Percentiles rank a stretch among this genome's conserved stretches.
Conservation (phyloP, 2,797 vertebrate species). For the Coranthus polyacanthus region DNA sequence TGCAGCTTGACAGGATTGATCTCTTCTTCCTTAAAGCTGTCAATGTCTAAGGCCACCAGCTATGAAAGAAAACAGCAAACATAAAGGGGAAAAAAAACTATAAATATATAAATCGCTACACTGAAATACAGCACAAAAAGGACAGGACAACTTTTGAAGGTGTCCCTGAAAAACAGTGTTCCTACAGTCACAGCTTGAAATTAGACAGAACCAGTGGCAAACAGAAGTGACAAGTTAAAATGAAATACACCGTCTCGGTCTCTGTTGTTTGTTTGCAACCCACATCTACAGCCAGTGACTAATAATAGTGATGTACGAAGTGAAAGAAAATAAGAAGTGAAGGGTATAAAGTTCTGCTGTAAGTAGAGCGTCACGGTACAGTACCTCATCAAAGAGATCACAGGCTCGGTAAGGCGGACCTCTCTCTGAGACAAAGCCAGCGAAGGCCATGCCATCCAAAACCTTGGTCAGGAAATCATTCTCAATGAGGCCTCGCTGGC, state of each 20-base stretch:
- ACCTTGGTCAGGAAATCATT: conserved; percentile 98
- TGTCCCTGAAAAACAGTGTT: conserved; percentile 5
- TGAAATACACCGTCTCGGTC: neutral
- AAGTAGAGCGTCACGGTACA: conserved; percentile 16
- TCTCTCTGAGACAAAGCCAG: conserved; percentile 97
- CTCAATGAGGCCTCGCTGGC: conserved; percentile 96
- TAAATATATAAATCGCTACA: too few relatives aligned
- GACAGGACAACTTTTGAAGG: neutral
- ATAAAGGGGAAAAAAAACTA: neutral
- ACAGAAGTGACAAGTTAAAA: neutral
- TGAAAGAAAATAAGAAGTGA: neutral
- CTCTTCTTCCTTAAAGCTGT: conserved; percentile 93
- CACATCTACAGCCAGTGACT: neutral
- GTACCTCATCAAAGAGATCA: conserved; percentile 99
- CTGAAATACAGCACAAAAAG: conserved; percentile 19
- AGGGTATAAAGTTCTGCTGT: conserved; percentile 1
- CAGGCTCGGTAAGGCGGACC: conserved; percentile 96
- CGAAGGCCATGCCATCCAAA: conserved; percentile 98
- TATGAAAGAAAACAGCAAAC: conserved; percentile 61
- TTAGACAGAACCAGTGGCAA: neutral
- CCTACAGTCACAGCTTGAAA: neutral
- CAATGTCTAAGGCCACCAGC: conserved; percentile 95
- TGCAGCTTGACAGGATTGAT: conserved; percentile 88
- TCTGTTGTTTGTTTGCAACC: too few relatives aligned
- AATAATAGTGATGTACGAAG: neutral